A percentile compares a stretch with the other conserved stretches of the same genome.
Evolutionary conservation across 2,113 vertebrate species (phyloP).

Genomic region (Cebidichthys violaceus): DNA sequence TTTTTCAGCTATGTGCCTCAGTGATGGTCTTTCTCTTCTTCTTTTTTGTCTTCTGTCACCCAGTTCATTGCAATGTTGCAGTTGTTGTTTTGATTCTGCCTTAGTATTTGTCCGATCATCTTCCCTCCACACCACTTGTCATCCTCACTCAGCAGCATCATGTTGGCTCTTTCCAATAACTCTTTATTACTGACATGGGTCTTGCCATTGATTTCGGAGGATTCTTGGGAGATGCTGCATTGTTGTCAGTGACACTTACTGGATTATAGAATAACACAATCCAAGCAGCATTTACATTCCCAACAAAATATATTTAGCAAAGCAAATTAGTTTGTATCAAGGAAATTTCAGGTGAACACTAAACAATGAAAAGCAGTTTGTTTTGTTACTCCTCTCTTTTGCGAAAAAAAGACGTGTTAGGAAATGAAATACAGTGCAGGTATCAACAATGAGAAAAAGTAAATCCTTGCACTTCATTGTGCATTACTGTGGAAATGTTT

Average conservation of each 20-base stretch:
- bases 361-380: neutral
- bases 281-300: neutral
- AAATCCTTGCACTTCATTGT: constrained; percentile 8
- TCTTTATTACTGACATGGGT: neutral
- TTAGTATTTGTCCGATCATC: neutral
- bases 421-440: constrained; percentile 1
- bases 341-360: neutral
- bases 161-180: neutral
- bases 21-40: neutral
- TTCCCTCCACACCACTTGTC: neutral
- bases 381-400: neutral
- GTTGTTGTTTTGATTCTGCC: neutral
- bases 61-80: neutral
- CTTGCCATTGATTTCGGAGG: neutral
- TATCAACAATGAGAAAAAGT: neutral
- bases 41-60: neutral
- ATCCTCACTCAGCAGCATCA: neutral
- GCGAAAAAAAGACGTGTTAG: neutral
- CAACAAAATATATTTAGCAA: neutral
- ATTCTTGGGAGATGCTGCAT: neutral
- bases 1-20: neutral
- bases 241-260: neutral
- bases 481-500: neutral
- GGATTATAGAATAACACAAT: neutral
- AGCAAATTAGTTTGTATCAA: neutral